Percentiles rank a stretch among this genome's conserved stretches.
Conservation (phyloP, 2,888 invertebrate species). For the Linnaemya tessellans region DNA sequence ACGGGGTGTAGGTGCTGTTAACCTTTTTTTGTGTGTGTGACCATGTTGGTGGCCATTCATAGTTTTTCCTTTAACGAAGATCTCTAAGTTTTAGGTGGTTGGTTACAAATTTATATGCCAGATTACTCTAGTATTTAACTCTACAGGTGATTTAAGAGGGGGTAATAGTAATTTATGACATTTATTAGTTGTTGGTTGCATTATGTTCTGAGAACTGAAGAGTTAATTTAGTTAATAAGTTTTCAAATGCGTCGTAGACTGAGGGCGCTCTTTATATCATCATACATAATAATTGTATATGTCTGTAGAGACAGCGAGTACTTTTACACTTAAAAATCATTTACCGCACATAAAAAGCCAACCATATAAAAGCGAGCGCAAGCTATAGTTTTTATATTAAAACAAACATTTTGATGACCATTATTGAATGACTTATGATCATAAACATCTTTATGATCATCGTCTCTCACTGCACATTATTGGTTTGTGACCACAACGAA, state of each 20-base stretch:
- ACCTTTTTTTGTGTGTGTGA: conserved; percentile 37
- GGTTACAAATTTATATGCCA: conserved; percentile 48
- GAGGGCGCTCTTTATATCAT: not conserved
- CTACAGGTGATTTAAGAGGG: conserved; percentile 66
- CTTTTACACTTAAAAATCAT: conserved; percentile 33
- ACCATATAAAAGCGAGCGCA: conserved; percentile 45
- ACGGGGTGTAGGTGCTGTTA: conserved; percentile 71
- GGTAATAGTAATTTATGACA: conserved; percentile 58
- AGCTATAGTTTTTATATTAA: conserved; percentile 31
- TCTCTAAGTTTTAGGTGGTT: conserved; percentile 41
- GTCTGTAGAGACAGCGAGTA: conserved; percentile 18
- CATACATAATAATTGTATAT: not conserved
- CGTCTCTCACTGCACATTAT: conserved; percentile 21
- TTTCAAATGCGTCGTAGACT: not conserved
- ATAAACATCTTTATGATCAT: conserved; percentile 33
- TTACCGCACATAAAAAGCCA: conserved; percentile 49
- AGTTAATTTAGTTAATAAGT: conserved; percentile 47
- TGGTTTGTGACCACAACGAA: conserved; percentile 72
- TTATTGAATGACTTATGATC: conserved; percentile 49
- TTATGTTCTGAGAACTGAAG: conserved; percentile 21
- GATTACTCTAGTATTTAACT: conserved; percentile 52
- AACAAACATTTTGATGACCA: conserved; percentile 44
- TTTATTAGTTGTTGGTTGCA: conserved; percentile 59
- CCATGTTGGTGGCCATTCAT: conserved; percentile 69
- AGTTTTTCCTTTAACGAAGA: conserved; percentile 42